phyloP scores from a whole-genome alignment of 2,888 invertebrate genomes.

The Troides aeacus region DNA sequence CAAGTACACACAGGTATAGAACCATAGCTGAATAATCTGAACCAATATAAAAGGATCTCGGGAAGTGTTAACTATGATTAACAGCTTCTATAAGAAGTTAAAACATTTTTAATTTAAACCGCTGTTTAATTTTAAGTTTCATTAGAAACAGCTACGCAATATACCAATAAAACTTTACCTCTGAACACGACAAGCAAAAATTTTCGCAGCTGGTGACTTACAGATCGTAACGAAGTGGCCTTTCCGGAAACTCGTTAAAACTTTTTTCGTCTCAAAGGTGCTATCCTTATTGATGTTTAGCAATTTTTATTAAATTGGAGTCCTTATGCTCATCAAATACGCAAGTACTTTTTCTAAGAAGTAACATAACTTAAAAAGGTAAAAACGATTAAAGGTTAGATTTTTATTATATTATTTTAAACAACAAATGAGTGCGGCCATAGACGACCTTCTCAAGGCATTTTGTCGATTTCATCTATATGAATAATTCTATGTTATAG shows the following conservation, averaged over 20 bases:
- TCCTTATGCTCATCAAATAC: too few relatives aligned
- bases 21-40: neutral
- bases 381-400: too few relatives aligned
- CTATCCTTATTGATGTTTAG: conserved; percentile 27
- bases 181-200: conserved; percentile 19
- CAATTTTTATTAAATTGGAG: neutral
- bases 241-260: conserved; percentile 54
- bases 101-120: neutral
- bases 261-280: conserved; percentile 44
- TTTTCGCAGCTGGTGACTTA: conserved; percentile 29
- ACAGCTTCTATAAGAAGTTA: neutral
- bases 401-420: too few relatives aligned
- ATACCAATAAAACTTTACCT: conserved; percentile 3
- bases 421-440: too few relatives aligned
- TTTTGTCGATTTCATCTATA: too few relatives aligned
- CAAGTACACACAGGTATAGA: too few relatives aligned
- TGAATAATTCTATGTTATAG: too few relatives aligned
- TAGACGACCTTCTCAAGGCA: too few relatives aligned
- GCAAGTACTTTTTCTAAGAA: too few relatives aligned
- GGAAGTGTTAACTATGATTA: neutral
- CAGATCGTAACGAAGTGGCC: conserved; percentile 30
- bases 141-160: conserved; percentile 7
- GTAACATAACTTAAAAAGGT: too few relatives aligned
- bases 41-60: too few relatives aligned
- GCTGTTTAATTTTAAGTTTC: neutral